Base-by-base conservation (phyloP, 53 echinoderm and acorn worm genomes). In the Glandiceps talaboti region DNA sequence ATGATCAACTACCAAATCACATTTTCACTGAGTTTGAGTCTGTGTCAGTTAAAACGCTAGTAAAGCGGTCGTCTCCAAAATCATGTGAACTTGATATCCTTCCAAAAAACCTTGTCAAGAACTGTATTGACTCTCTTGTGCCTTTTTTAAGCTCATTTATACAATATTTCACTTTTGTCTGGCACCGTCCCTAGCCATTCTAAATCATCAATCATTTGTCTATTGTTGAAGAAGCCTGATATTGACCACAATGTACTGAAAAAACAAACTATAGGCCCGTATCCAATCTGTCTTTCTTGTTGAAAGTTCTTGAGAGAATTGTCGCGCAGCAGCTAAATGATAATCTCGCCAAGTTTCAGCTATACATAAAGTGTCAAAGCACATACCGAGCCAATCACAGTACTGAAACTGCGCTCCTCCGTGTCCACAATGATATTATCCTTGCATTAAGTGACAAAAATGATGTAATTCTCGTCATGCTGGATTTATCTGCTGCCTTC, bases 201-300 rank as follows among this genome's bases (percentile, higher is more conserved):
- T 32, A 83, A 89, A 73, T 30, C 33, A 25, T 33, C 86, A 28
- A 30, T 73, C 6, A 33, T 88, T 0, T 27, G 33, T 31, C 84
- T 77, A 14, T 75, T 81, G 30, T 76, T 88, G 74, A 81, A 84
- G 27, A 81, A 33, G 30, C 33, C 84, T 1, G 31, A 72, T 32
- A 31, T 81, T 28, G 32, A 76, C 25, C 32, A 33, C 0, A 77
- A 86, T n/a, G 77, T 73, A 27, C 73, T 86, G 30, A 32, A 29
- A 30, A n/a, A n/a, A n/a, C n/a, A n/a, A 81, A 83, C 77, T 89
- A 86, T 73, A 82, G 89, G 27, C 83, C 89, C 32, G 77, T 82
- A 75, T 86, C 82, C 75, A 86, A 86, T 45, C 33, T 86, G 25
- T 30, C 78, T 82, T 86, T 78, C 33, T 31, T 82, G 25, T 33